Conservation (phyloP, 2,797 vertebrate genomes). For the Gobio occitaniae region DNA sequence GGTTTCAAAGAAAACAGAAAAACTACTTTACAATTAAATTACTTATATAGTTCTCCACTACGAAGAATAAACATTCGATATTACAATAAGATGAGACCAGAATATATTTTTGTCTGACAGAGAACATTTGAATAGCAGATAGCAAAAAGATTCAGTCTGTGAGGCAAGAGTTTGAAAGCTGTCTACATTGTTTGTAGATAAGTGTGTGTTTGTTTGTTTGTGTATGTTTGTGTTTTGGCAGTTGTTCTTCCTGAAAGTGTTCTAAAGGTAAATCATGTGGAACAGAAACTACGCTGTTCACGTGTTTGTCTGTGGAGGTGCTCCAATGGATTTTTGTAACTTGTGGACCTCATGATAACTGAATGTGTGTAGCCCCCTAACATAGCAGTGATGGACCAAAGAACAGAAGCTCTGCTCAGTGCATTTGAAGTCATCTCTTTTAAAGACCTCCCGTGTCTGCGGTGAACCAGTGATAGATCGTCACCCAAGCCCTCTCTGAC, state of each 20-base stretch:
- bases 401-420: conserved; percentile 21
- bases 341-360: conserved; percentile 47
- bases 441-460: conserved; percentile 69
- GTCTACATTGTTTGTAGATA: not conserved
- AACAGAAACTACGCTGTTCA: not conserved
- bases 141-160: not conserved
- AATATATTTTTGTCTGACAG: not conserved
- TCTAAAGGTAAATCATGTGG: conserved; percentile 2
- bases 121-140: not conserved
- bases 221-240: not conserved
- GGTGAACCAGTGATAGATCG: conserved; percentile 73
- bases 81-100: not conserved
- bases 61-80: not conserved
- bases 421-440: conserved; percentile 69
- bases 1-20: not conserved
- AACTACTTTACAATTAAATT: not conserved
- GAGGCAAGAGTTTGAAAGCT: not conserved
- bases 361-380: conserved; percentile 41
- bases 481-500: conserved; percentile 75
- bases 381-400: conserved; percentile 4
- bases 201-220: not conserved
- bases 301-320: conserved; percentile 8
- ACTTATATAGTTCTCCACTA: not conserved
- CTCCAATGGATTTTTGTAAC: not conserved
- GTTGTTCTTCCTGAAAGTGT: not conserved